A percentile compares a stretch with the other conserved stretches of the same genome.
These are phyloP conservation scores for Neodon shergylaensis DNA, from an alignment of 2,113 vertebrate genomes.

Conservation along the genomic window DNA sequence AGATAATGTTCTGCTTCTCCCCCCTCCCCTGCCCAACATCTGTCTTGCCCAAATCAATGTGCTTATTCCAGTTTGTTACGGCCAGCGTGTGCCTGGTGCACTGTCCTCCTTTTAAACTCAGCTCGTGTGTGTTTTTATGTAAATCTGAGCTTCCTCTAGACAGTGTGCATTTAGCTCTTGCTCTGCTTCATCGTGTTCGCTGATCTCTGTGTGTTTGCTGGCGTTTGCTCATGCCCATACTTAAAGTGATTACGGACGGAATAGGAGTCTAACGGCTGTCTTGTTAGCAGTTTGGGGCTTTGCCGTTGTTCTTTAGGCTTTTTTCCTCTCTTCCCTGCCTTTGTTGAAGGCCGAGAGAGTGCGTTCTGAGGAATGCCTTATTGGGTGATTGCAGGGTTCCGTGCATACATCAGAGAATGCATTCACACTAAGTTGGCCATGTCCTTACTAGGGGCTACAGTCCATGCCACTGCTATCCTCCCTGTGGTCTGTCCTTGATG, in stretches of 20 bases:
- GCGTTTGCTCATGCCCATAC: not conserved
- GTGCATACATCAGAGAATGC: not conserved
- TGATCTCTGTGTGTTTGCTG: too few relatives aligned
- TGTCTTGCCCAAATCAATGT: not conserved
- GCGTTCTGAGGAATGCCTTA: not conserved
- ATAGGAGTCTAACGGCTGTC: not conserved
- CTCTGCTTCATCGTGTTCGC: not conserved
- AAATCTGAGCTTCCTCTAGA: not conserved
- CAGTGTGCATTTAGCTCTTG: not conserved
- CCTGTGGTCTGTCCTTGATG: not conserved
- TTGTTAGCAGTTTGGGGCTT: not conserved
- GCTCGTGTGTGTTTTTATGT: not conserved
- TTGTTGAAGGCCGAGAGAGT: not conserved
- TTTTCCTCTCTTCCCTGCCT: not conserved
- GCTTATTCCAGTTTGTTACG: not conserved
- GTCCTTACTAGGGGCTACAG: not conserved
- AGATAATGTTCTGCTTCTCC: not conserved
- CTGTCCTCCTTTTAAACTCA: not conserved
- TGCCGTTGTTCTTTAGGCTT: not conserved
- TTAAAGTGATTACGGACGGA: not conserved
- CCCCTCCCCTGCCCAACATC: not conserved
- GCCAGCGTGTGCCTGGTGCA: too few relatives aligned
- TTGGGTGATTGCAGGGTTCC: not conserved
- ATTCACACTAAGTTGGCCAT: not conserved
- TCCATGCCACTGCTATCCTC: not conserved